phyloP scores from a whole-genome alignment of 2,797 vertebrate species.

The Clarias pachynema region DNA sequence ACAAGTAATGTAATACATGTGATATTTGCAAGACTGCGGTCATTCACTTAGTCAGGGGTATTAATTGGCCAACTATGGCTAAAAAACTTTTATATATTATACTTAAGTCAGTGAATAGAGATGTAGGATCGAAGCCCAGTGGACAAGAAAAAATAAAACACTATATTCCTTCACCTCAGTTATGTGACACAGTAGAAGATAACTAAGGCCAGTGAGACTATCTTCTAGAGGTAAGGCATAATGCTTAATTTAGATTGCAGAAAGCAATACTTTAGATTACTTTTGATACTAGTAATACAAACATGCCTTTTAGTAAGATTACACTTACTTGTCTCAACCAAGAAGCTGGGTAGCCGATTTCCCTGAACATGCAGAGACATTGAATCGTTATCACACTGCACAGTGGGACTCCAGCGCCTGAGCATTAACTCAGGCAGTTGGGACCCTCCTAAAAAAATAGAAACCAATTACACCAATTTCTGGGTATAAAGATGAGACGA shows the following conservation, averaged over 20 bases:
- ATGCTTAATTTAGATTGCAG: neutral
- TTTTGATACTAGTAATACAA: neutral
- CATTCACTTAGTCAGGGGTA: neutral
- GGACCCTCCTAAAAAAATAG: neutral
- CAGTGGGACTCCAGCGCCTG: conserved; percentile 32
- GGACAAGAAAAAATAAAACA: neutral
- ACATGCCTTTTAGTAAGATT: neutral
- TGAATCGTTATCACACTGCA: conserved; percentile 43
- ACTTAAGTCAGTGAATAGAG: neutral
- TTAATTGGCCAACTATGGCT: too few relatives aligned
- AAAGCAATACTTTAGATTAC: neutral
- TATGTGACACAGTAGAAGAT: neutral
- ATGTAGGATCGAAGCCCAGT: too few relatives aligned
- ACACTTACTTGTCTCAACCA: conserved; percentile 58
- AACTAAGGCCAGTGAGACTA: neutral
- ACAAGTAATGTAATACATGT: neutral
- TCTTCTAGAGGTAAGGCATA: neutral
- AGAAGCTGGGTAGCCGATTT: conserved; percentile 33
- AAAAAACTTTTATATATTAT: too few relatives aligned
- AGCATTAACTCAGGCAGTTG: conserved; percentile 15
- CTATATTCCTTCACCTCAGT: neutral
- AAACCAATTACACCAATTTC: neutral
- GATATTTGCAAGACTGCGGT: neutral
- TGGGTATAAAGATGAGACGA: neutral
- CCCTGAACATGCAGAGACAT: conserved; percentile 51